Evolutionary conservation across 1,140 invertebrate genomes (phyloP), one percentile per base, ranked within the genome.

Genomic region (Copidosoma floridanum): DNA sequence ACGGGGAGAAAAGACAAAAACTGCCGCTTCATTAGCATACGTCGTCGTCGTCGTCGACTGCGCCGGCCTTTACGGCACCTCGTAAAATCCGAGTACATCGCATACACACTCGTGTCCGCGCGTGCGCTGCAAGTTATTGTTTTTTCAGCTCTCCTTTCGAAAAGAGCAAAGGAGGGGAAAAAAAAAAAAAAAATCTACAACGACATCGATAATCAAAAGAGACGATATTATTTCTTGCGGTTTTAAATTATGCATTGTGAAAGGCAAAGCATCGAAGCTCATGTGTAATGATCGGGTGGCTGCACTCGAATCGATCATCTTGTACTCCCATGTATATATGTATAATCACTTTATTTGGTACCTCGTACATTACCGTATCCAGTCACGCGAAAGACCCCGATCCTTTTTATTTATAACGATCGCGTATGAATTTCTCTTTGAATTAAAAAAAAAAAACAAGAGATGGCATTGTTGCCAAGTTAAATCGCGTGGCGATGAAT

Each of bases 11-110:
- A 26, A 32, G 56, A 46, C 29, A 32, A 52, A 60, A 53, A 53
- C 47, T 27, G 32, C 32, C 43, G 41, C 29, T 46, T 60, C 50
- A 60, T 53, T 60, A 60, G 54, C 41, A 46, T 57, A 16, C 35
- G 55, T 57, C 41, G 55, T 57, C 55, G 46, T 57, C 46, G 35
- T 21, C 43, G n/a, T n/a, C n/a, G n/a, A n/a, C n/a, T n/a, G n/a
- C 38, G 32, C 48, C 43, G 43, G 43, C 21, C 44, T 60, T 60
- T 53, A 60, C 50, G 24, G 57, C 57, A 43, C 41, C 57, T 60
- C 57, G 57, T 60, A 60, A 60, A 60, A 53, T 47, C 41, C 44
- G 43, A 60, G 54, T 60, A 60, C 24, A 60, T n/a, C 50, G 46
- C 47, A 60, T 54, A 29, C 54, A 24, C 24, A 37, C 37, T 21